phyloP scores from a whole-genome alignment of 2,888 invertebrate genomes.

The Petrolisthes cinctipes region DNA sequence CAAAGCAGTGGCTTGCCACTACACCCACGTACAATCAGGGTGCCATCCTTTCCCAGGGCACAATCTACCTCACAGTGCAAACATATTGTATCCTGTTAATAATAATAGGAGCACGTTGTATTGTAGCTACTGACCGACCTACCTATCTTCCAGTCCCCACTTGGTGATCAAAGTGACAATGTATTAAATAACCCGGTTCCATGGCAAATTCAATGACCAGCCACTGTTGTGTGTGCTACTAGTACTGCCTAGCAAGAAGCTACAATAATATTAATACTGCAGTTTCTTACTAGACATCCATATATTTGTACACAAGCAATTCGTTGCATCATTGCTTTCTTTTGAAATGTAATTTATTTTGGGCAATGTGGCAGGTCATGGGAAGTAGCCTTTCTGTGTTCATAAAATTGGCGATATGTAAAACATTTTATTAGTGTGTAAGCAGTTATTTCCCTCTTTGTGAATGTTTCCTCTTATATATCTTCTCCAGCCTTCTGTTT shows the following conservation, averaged over 20 bases:
- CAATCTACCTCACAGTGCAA: slow-evolving; percentile 63
- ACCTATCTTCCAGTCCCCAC: slow-evolving; percentile 60
- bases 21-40: slow-evolving; percentile 61
- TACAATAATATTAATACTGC: slow-evolving; percentile 9
- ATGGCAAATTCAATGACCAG: slow-evolving; percentile 46
- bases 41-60: slow-evolving; percentile 54
- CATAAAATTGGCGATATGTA: slow-evolving; percentile 60
- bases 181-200: slow-evolving; percentile 40
- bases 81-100: slow-evolving; percentile 61
- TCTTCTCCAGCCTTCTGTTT: slow-evolving; percentile 53
- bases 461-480: slow-evolving; percentile 42
- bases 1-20: slow-evolving; percentile 21
- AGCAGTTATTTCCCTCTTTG: slow-evolving; percentile 55
- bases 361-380: slow-evolving; percentile 42
- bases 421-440: slow-evolving; percentile 55
- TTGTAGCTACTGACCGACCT: slow-evolving; percentile 62
- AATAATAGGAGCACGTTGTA: slow-evolving; percentile 60
- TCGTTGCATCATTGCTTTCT: slow-evolving; percentile 13
- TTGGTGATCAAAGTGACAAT: slow-evolving; percentile 60
- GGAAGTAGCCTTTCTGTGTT: slow-evolving; percentile 51
- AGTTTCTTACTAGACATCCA: slow-evolving; percentile 33
- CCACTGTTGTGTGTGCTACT: slow-evolving; percentile 32
- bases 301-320: slow-evolving; percentile 16
- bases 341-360: slow-evolving; percentile 17
- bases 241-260: slow-evolving; percentile 22